Evolutionary conservation across 2,113 vertebrate genomes (phyloP), one percentile per base, ranked within the genome.

Genomic region (Peromyscus polionotus): DNA sequence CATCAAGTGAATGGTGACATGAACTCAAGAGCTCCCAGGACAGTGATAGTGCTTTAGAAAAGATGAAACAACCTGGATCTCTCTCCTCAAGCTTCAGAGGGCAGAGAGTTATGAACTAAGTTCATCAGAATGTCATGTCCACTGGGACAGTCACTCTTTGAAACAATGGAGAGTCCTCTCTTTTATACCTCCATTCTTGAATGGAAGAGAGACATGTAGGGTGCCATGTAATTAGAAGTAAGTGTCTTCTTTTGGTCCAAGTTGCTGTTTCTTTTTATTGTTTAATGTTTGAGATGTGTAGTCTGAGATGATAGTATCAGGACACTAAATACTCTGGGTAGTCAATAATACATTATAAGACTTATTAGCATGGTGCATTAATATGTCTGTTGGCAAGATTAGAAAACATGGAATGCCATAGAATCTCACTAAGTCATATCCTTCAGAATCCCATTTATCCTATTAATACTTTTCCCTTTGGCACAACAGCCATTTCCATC

Each of bases 1-100:
- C 3, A 0, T 8, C 22, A 75, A 67, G 51, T 76, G 39, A 97
- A 95, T n/a, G 72, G 73, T 94, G 95, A 90, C 42, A 76, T n/a
- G 42, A 95, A 67, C 36, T 28, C 88, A 88, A 96, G 89, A 0
- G 0, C 54, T 98, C 79, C 88, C 87, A 79, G 89, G 80, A 75
- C 96, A 97, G 90, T 90, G 72, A 97, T 96, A 94, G 88, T 63
- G 92, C 95, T 97, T 61, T 42, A 81, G 65, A 96, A 73, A 51
- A n/a, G 33, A 98, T 93, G 96, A 96, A 75, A 36, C 93, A 63
- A 39, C 22, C 63, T 90, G 42, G 33, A 16, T 67, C 36, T 0
- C 3, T 89, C 96, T 67, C 3, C 14, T 48, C 61, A 33, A 39
- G 20, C 0, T 33, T 17, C 45, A 26, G 45, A 79, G 54, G 3